Evolutionary conservation across 2,888 invertebrate species (phyloP), one percentile per base, ranked within the genome.

Genomic region (Drosophila anomalata): DNA sequence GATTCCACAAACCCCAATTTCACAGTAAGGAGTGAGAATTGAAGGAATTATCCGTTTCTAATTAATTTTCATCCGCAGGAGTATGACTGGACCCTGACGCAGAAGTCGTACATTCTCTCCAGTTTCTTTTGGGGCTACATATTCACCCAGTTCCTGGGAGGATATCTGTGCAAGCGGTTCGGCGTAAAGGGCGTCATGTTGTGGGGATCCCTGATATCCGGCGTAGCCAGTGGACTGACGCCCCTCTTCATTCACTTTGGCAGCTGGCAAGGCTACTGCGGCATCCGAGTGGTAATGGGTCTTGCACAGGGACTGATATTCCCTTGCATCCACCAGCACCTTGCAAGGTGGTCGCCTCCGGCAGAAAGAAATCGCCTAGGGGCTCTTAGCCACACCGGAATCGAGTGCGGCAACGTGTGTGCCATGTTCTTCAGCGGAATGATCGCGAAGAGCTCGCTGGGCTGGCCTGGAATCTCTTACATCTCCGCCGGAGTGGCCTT

Each of bases 61-160:
- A 42, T 9, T 36, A 1, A 5, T 3, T n/a, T n/a, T 14, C 0
- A 2, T 9, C 5, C 7, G 1, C 11, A 90, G 90, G 89, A 87
- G 71, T 87, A 82, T 56, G 76, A 91, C 89, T 71, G 92, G 94
- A 93, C 92, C 20, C 88, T 92, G 68, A 83, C 90, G 17, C 92
- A 93, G 33, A 93, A 93, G 66, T 91, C 93, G 0, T 89, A 93
- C 54, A 92, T 96, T 12, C 90, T 95, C 5, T 95, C 95, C 1
- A 95, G 96, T 0, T 96, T 96, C 91, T 96, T 95, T 90, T 95
- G 95, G 95, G 96, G 96, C 3, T 96, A 96, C 87, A 92, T 95
- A 1, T 75, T 95, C 6, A 93, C 93, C 75, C 92, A 93, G 75
- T 90, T 95, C 9, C 93, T 94, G 0, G 94, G 94, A 0, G 95